phyloP scores from a whole-genome alignment of 2,113 vertebrate genomes.

The Falcunculus frontatus region DNA sequence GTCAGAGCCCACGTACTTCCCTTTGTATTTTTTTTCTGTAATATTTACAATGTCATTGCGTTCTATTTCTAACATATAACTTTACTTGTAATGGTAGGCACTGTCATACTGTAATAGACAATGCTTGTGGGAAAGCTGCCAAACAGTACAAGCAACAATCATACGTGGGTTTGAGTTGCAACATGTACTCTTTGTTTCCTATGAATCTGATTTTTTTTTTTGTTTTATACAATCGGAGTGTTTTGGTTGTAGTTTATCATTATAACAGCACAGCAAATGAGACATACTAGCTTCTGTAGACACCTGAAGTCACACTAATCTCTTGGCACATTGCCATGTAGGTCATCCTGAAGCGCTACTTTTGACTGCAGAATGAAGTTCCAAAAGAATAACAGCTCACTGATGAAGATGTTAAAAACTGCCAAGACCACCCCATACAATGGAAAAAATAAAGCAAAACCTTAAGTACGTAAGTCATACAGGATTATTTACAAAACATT shows the following conservation, averaged over 20 bases:
- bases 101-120: neutral
- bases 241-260: neutral
- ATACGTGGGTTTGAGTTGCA: neutral
- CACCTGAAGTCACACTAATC: neutral
- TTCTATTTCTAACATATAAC: constrained; percentile 10
- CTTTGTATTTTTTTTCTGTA: neutral
- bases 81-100: neutral
- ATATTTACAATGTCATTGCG: constrained; percentile 36
- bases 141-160: neutral
- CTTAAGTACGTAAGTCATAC: neutral
- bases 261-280: neutral
- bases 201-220: neutral
- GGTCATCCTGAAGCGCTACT: neutral
- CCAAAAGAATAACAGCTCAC: neutral
- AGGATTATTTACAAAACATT: neutral
- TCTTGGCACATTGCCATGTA: neutral
- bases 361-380: neutral
- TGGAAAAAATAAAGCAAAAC: neutral
- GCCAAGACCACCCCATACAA: neutral
- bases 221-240: neutral
- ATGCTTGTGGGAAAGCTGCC: neutral
- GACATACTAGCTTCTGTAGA: neutral
- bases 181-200: neutral
- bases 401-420: neutral
- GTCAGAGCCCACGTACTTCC: constrained; percentile 7